Evolutionary conservation across 1,140 invertebrate species (phyloP).

Genomic region (Nilaparvata lugens): DNA sequence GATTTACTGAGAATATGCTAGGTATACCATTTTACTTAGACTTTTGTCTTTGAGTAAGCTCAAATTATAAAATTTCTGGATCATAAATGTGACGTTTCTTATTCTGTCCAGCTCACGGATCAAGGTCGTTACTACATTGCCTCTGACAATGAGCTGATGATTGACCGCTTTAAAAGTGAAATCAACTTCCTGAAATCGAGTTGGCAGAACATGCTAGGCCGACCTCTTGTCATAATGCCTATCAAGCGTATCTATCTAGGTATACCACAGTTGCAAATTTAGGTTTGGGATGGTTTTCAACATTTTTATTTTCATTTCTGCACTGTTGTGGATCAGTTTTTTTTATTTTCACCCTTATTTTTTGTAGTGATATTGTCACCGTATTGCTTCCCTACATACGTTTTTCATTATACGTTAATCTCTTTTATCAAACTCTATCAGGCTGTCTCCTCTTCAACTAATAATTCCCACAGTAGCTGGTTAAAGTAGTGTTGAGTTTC

Average conservation of each 20-base stretch:
- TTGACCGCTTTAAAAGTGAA: slow-evolving; percentile 93
- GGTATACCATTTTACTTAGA: too few species aligned
- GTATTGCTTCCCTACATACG: too few species aligned
- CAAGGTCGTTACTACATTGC: slow-evolving; percentile 93
- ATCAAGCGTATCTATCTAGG: slow-evolving; percentile 87
- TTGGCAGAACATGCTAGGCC: slow-evolving; percentile 89
- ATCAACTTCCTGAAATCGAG: slow-evolving; percentile 93
- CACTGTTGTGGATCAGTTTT: neutral
- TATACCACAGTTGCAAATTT: slow-evolving; percentile 37
- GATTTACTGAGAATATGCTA: too few species aligned
- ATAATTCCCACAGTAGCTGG: too few species aligned
- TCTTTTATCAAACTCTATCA: too few species aligned
- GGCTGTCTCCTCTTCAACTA: too few species aligned
- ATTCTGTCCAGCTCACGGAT: slow-evolving; percentile 77
- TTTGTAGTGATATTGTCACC: too few species aligned
- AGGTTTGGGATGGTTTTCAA: neutral
- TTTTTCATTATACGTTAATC: too few species aligned
- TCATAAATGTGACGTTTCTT: neutral
- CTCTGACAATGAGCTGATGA: slow-evolving; percentile 91
- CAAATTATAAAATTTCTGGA: too few species aligned
- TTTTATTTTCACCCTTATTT: too few species aligned
- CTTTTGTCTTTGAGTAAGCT: too few species aligned
- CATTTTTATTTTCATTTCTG: neutral
- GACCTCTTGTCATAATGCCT: slow-evolving; percentile 81
- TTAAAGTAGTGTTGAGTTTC: too few species aligned